Evolutionary conservation across 2,888 invertebrate species (phyloP).

Genomic region (Boloria euphrosyne): DNA sequence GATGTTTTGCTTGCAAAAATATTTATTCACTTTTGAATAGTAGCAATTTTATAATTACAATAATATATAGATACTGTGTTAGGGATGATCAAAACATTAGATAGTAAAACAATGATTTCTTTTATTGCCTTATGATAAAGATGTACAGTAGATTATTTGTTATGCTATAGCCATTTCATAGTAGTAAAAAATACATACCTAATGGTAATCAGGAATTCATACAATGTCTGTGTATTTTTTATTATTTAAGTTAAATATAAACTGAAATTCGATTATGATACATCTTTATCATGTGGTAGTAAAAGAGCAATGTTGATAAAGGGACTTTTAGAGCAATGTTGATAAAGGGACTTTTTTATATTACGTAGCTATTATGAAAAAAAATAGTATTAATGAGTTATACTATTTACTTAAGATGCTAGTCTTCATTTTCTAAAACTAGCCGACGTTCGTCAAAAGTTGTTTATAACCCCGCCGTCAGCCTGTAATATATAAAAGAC

Average conservation of each 20-base stretch:
- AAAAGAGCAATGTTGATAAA: not conserved
- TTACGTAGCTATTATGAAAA: slow-evolving; percentile 1
- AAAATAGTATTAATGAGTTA: not conserved
- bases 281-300: not conserved
- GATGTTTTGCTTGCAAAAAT: no score
- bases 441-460: no score
- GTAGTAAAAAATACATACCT: not conserved
- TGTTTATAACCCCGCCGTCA: not conserved
- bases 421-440: no score
- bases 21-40: no score
- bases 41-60: no score
- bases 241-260: no score
- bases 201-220: no score
- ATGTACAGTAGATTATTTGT: not conserved
- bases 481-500: slow-evolving; percentile 9
- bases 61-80: not conserved
- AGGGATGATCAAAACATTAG: slow-evolving; percentile 5
- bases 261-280: not conserved
- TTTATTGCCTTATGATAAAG: slow-evolving; percentile 10
- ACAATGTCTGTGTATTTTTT: no score
- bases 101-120: slow-evolving; percentile 15
- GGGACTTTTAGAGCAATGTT: not conserved
- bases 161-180: not conserved
- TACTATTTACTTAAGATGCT: not conserved
- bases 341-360: not conserved